Conservation (phyloP, 2,888 invertebrate genomes). For the Watsonalla cultraria region DNA sequence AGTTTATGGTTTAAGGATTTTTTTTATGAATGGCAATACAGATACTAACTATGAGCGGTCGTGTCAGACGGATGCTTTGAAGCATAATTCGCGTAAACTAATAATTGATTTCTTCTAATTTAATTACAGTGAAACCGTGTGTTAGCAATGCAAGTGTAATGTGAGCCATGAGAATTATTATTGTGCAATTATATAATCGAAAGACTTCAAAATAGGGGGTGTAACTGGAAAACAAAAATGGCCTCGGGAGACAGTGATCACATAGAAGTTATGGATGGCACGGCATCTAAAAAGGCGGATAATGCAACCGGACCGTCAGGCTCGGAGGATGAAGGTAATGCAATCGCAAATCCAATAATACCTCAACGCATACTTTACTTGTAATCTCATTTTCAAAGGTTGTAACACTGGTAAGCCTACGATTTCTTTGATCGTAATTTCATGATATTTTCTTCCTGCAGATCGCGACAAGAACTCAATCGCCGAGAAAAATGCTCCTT, state of each 20-base stretch:
- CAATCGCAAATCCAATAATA: slow-evolving; percentile 54
- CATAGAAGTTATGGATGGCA: slow-evolving; percentile 86
- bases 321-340: slow-evolving; percentile 79
- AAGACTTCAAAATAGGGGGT: slow-evolving; percentile 70
- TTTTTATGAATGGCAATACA: slow-evolving; percentile 48
- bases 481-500: slow-evolving; percentile 79
- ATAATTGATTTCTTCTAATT: slow-evolving; percentile 73
- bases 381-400: slow-evolving; percentile 40
- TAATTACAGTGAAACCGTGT: slow-evolving; percentile 73
- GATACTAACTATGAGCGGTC: slow-evolving; percentile 66
- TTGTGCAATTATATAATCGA: slow-evolving; percentile 51
- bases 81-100: slow-evolving; percentile 70
- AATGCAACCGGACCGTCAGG: slow-evolving; percentile 78
- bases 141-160: slow-evolving; percentile 63
- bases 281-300: slow-evolving; percentile 80
- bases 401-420: slow-evolving; percentile 21
- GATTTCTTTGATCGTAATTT: slow-evolving; percentile 41
- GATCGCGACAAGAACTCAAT: slow-evolving; percentile 80
- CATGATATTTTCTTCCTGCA: slow-evolving; percentile 59
- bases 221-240: slow-evolving; percentile 80
- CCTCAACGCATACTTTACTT: slow-evolving; percentile 33
- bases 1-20: slow-evolving; percentile 17
- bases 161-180: slow-evolving; percentile 68
- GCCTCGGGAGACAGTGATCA: slow-evolving; percentile 91
- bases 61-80: slow-evolving; percentile 70